Percentiles rank a stretch among this genome's conserved stretches.
Conservation (phyloP, 2,797 vertebrate genomes). For the Adelosebastes latens region DNA sequence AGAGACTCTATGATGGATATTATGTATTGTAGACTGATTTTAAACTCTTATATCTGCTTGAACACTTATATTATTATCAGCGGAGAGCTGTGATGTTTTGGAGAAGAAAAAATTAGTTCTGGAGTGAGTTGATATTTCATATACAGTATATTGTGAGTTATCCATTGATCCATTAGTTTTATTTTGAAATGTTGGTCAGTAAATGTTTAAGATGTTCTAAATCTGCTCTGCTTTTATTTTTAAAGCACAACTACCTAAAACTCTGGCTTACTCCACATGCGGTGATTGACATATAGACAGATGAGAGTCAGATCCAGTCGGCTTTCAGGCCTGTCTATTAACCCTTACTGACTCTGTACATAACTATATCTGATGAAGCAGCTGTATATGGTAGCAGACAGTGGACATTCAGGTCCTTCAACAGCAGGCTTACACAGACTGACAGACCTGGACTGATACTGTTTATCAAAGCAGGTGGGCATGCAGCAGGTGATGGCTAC, state of each 20-base stretch:
- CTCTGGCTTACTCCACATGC: neutral
- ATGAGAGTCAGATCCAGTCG: neutral
- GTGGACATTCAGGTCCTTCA: too few relatives aligned
- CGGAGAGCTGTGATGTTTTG: too few relatives aligned
- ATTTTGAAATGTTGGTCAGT: neutral
- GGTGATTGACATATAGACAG: neutral
- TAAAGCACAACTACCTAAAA: neutral
- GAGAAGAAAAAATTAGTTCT: too few relatives aligned
- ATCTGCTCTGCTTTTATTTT: constrained; percentile 20
- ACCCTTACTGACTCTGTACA: neutral
- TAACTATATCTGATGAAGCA: neutral
- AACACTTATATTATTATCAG: too few relatives aligned
- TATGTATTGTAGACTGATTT: too few relatives aligned
- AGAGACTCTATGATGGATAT: too few relatives aligned
- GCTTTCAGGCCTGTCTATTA: constrained; percentile 8
- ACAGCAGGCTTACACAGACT: too few relatives aligned
- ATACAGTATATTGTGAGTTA: neutral
- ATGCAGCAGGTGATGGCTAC: neutral
- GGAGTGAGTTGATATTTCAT: too few relatives aligned
- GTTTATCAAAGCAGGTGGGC: neutral
- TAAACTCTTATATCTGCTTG: too few relatives aligned
- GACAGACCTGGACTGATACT: neutral
- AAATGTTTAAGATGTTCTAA: neutral
- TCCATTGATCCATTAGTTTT: neutral
- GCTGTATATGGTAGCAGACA: neutral